Evolutionary conservation across 2,888 invertebrate genomes (phyloP).

Genomic region (Sarcophaga variegata): DNA sequence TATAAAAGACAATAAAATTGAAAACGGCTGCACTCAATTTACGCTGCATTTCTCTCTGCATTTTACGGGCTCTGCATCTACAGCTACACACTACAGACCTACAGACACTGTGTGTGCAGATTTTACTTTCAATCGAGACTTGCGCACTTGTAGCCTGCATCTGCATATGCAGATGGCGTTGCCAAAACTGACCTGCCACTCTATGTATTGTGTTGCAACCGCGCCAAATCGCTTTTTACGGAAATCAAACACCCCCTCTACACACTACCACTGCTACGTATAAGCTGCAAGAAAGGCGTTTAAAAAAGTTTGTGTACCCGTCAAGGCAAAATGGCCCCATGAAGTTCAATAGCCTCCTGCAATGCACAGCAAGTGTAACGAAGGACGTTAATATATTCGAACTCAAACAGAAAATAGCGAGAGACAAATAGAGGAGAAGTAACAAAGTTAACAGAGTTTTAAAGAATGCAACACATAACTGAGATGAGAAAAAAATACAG

Average conservation of each 20-base stretch:
- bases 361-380: slow-evolving; percentile 73
- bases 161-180: not conserved
- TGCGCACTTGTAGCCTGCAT: slow-evolving; percentile 30
- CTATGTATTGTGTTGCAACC: slow-evolving; percentile 8
- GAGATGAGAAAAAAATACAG: not conserved
- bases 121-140: slow-evolving; percentile 10
- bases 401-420: slow-evolving; percentile 33
- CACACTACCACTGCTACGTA: slow-evolving; percentile 1
- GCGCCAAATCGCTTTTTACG: not conserved
- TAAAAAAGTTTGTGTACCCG: slow-evolving; percentile 48
- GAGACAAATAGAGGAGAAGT: not conserved
- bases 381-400: slow-evolving; percentile 72
- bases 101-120: not conserved
- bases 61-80: too few species aligned
- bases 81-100: too few species aligned
- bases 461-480: not conserved
- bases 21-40: not conserved
- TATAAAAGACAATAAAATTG: not conserved
- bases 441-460: not conserved
- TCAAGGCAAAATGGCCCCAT: slow-evolving; percentile 72
- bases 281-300: slow-evolving; percentile 35
- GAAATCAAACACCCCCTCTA: slow-evolving; percentile 28
- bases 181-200: slow-evolving; percentile 61
- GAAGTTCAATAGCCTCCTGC: slow-evolving; percentile 74
- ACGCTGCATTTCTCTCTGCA: not conserved